phyloP scores from a whole-genome alignment of 1,140 invertebrate species.

The Zaprionus vittiger region DNA sequence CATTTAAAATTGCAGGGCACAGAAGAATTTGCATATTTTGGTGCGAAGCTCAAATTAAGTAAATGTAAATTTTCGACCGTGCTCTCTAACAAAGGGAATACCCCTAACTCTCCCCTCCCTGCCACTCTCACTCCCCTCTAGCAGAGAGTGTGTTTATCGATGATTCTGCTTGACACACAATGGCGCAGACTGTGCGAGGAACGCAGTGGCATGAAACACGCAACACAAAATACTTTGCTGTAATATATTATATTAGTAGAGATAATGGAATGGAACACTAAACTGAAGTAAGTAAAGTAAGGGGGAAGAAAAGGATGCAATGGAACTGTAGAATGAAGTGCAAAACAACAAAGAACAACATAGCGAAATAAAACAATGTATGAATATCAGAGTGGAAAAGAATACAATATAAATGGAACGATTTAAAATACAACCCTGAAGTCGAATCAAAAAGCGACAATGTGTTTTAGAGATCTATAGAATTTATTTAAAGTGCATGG shows the following conservation, averaged over 20 bases:
- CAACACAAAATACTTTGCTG: background rate
- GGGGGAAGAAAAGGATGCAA: too few species aligned
- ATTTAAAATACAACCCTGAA: background rate
- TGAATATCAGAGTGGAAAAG: too few species aligned
- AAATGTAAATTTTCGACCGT: conserved; percentile 40
- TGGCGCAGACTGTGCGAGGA: background rate
- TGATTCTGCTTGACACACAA: background rate
- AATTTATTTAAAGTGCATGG: background rate
- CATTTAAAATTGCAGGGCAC: conserved; percentile 48
- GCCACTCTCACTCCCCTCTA: background rate
- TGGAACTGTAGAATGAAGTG: too few species aligned
- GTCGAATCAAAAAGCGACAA: too few species aligned
- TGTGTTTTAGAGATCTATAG: too few species aligned
- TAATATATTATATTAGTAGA: background rate
- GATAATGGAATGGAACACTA: background rate
- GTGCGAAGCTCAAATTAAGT: conserved; percentile 32
- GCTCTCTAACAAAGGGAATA: conserved; percentile 32
- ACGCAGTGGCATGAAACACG: conserved; percentile 12
- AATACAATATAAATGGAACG: background rate
- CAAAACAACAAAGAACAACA: too few species aligned
- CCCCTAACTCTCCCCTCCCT: background rate
- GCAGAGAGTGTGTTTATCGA: background rate
- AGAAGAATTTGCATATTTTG: conserved; percentile 38
- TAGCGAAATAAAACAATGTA: too few species aligned
- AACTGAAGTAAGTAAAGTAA: background rate